These are phyloP conservation scores for Nestor notabilis DNA, from an alignment of 2,113 vertebrate genomes.

Conservation along the genomic window DNA sequence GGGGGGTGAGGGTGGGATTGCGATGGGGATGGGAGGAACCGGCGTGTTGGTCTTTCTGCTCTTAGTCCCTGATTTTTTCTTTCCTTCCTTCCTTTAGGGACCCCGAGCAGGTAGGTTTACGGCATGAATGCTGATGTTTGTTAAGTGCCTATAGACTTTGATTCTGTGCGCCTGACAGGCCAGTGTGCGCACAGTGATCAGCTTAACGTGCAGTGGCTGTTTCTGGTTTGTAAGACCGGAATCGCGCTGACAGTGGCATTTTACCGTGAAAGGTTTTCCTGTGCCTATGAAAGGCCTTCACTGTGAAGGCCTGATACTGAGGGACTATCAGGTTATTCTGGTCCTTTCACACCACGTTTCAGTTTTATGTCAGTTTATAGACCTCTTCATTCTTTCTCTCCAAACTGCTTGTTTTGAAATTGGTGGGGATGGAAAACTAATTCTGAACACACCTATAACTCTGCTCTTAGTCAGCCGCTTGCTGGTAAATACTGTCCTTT, in stretches of 20 bases:
- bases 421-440: not conserved
- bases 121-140: not conserved
- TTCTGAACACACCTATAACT: not conserved
- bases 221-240: not conserved
- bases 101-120: rapidly evolving
- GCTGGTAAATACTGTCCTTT: not conserved
- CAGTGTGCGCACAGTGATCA: rapidly evolving
- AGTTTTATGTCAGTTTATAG: not conserved
- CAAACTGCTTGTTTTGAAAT: not conserved
- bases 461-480: not conserved
- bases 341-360: rapidly evolving
- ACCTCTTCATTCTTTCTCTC: not conserved
- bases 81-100: no score
- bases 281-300: not conserved
- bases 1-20: not conserved
- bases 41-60: not conserved
- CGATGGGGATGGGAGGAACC: no score
- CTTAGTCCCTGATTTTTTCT: rapidly evolving
- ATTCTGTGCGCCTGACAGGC: not conserved
- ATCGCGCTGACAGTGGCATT: not conserved
- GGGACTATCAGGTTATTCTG: not conserved
- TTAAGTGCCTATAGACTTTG: no score
- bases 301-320: not conserved
- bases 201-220: rapidly evolving
- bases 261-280: not conserved